Evolutionary conservation across 2,113 vertebrate species (phyloP).

Genomic region (Entelurus aequoreus): DNA sequence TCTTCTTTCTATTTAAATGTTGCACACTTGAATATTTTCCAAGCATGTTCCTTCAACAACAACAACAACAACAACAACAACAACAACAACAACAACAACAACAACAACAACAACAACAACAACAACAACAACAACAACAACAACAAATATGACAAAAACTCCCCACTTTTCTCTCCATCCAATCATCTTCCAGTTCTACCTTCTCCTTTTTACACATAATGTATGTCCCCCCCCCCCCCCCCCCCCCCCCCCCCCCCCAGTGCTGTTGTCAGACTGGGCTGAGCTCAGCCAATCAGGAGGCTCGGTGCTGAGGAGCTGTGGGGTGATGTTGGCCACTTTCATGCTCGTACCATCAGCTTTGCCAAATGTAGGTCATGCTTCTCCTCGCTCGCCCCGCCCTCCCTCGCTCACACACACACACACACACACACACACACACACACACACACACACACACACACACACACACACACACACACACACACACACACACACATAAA

Average conservation of each 20-base stretch:
- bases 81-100: neutral
- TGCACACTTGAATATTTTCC: no score
- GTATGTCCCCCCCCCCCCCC: conserved; percentile 51
- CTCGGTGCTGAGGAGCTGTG: conserved; percentile 62
- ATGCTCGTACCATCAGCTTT: conserved; percentile 69
- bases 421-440: no score
- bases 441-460: conserved; percentile 12
- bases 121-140: no score
- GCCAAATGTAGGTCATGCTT: conserved; percentile 76
- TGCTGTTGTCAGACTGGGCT: conserved; percentile 66
- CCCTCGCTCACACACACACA: conserved; percentile 5
- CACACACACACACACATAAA: conserved; percentile 25
- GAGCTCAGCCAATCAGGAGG: conserved; percentile 64
- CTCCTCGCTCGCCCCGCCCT: conserved; percentile 41
- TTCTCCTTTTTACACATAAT: conserved; percentile 44
- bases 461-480: no score
- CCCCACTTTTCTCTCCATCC: conserved; percentile 19
- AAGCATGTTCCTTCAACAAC: no score
- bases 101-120: no score
- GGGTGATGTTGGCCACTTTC: conserved; percentile 75
- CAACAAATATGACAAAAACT: neutral
- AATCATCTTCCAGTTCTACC: conserved; percentile 37
- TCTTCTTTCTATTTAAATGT: no score
- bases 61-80: neutral
- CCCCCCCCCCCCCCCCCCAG: conserved; percentile 57